A percentile compares a stretch with the other conserved stretches of the same genome.
These are phyloP conservation scores for Lepidotrigona ventralis DNA, from an alignment of 1,140 invertebrate genomes.

Conservation along the genomic window DNA sequence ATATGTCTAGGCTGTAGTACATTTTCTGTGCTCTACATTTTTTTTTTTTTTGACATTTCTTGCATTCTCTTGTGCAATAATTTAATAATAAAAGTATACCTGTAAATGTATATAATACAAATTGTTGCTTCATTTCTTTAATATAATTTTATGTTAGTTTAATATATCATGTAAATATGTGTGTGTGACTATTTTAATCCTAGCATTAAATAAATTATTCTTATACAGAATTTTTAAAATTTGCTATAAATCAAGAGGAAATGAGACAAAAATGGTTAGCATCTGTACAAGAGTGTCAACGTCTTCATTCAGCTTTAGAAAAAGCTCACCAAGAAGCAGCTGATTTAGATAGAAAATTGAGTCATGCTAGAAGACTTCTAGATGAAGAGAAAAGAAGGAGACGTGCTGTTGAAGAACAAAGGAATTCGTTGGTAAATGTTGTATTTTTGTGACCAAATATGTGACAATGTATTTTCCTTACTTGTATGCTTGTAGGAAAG, in stretches of 20 bases:
- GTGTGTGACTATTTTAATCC: neutral
- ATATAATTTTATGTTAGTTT: neutral
- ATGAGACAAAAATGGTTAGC: constrained; percentile 85
- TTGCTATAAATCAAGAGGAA: constrained; percentile 86
- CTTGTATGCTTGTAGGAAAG: constrained; percentile 82
- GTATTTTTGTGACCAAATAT: neutral
- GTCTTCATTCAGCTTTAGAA: constrained; percentile 84
- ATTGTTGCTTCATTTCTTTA: neutral
- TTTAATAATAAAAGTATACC: neutral
- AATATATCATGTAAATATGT: neutral
- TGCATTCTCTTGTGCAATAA: neutral
- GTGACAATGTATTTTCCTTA: neutral
- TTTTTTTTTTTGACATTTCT: neutral
- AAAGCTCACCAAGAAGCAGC: constrained; percentile 84
- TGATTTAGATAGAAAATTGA: constrained; percentile 87
- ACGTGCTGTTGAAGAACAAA: constrained; percentile 83
- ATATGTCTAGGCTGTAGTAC: neutral
- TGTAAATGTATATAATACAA: too few species aligned
- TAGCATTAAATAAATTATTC: neutral
- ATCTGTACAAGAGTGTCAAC: constrained; percentile 84
- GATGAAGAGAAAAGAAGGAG: constrained; percentile 88
- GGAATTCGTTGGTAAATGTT: constrained; percentile 81
- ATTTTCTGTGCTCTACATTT: neutral
- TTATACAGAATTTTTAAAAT: constrained; percentile 85
- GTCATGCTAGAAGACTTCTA: constrained; percentile 87